Evolutionary conservation across 2,888 invertebrate species (phyloP).

Genomic region (Lasioglossum zephyrum): DNA sequence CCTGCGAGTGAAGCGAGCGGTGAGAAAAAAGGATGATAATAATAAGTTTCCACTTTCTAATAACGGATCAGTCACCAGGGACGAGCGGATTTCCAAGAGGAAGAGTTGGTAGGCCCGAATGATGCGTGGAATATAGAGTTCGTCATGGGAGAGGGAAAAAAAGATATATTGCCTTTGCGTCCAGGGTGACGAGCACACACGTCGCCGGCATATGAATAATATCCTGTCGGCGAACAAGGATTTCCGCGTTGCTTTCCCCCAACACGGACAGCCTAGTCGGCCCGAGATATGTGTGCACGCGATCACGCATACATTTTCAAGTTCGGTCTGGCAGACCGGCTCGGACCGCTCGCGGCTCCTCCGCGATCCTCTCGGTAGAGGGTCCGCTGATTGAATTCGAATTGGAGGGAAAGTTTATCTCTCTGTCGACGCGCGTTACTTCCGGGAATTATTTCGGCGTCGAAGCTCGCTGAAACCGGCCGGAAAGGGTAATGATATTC

Average conservation of each 20-base stretch:
- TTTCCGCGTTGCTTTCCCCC: conserved; percentile 43
- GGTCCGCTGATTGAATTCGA: conserved; percentile 78
- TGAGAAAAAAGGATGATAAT: conserved; percentile 15
- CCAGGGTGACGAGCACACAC: conserved; percentile 70
- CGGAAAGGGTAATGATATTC: conserved; percentile 36
- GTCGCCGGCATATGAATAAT: conserved; percentile 78
- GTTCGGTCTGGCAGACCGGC: conserved; percentile 25
- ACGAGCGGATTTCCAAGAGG: neutral
- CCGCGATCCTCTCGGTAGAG: conserved; percentile 66
- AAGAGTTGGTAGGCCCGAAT: conserved; percentile 11
- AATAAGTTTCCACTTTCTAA: conserved; percentile 19
- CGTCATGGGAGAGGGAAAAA: conserved; percentile 51
- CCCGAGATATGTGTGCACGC: conserved; percentile 17
- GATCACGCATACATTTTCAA: conserved; percentile 38
- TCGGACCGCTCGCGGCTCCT: conserved; percentile 46
- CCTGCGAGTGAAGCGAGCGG: neutral
- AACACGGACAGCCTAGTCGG: neutral
- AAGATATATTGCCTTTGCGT: conserved; percentile 77
- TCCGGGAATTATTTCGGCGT: conserved; percentile 58
- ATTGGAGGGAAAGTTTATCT: conserved; percentile 72
- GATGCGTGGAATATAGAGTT: conserved; percentile 29
- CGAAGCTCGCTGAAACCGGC: neutral
- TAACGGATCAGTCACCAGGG: conserved; percentile 24
- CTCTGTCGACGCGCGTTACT: conserved; percentile 63
- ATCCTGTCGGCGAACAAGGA: conserved; percentile 62